Evolutionary conservation across 1,140 invertebrate species (phyloP).

Genomic region (Drosophila pseudoananassae): DNA sequence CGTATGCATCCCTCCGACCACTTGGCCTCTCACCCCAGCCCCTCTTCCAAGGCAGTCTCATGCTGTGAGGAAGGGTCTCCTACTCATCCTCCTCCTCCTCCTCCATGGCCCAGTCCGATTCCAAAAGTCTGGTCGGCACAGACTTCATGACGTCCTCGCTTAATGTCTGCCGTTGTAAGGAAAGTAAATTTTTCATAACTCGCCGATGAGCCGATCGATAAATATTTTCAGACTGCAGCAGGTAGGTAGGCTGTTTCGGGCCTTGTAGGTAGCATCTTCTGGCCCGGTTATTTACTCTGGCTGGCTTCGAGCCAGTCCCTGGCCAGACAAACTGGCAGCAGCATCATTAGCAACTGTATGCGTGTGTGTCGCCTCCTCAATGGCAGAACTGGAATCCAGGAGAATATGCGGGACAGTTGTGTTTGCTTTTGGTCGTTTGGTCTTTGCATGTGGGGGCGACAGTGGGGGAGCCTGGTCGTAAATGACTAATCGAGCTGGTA

Average conservation of each 20-base stretch:
- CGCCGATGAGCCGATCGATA: slow-evolving; percentile 67
- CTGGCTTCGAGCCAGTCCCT: slow-evolving; percentile 11
- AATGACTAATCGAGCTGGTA: slow-evolving; percentile 69
- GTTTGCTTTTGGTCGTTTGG: slow-evolving; percentile 21
- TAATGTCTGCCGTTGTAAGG: slow-evolving; percentile 67
- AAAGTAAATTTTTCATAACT: slow-evolving; percentile 81
- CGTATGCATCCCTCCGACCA: slow-evolving; percentile 54
- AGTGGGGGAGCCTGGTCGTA: slow-evolving; percentile 25
- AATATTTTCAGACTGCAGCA: slow-evolving; percentile 69
- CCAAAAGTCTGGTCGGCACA: slow-evolving; percentile 51
- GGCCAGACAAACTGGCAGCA: slow-evolving; percentile 77
- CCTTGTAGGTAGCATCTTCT: slow-evolving; percentile 58
- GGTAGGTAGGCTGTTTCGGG: slow-evolving; percentile 54
- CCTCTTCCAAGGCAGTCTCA: slow-evolving; percentile 42
- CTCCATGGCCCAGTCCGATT: neutral
- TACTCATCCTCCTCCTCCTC: neutral
- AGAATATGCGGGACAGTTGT: slow-evolving; percentile 38
- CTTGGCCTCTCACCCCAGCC: slow-evolving; percentile 16
- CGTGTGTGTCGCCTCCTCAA: slow-evolving; percentile 44
- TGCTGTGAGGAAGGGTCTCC: slow-evolving; percentile 50
- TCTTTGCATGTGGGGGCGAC: slow-evolving; percentile 9
- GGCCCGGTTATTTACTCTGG: slow-evolving; percentile 31
- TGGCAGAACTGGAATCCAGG: slow-evolving; percentile 47
- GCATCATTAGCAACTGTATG: slow-evolving; percentile 69
- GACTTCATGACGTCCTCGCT: slow-evolving; percentile 78